phyloP scores from a whole-genome alignment of 2,888 invertebrate genomes.

The Dryomyza anilis region DNA sequence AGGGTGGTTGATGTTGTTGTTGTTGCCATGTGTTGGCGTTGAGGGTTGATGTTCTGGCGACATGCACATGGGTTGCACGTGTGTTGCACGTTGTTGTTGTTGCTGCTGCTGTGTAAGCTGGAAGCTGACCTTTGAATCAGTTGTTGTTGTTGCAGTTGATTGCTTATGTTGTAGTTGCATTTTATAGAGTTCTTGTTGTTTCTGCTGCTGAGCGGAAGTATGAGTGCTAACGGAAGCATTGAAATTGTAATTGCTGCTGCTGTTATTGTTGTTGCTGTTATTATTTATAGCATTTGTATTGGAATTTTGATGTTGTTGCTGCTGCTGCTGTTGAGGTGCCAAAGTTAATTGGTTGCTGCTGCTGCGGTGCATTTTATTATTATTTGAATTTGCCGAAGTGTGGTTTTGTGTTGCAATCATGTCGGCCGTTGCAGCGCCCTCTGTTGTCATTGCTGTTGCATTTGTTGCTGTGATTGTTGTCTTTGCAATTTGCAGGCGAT shows the following conservation, averaged over 20 bases:
- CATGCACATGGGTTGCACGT: slow-evolving; percentile 57
- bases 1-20: slow-evolving; percentile 31
- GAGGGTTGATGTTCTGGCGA: slow-evolving; percentile 53
- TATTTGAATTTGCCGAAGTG: slow-evolving; percentile 48
- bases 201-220: slow-evolving; percentile 32
- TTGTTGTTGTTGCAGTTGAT: slow-evolving; percentile 36
- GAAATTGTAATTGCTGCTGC: slow-evolving; percentile 50
- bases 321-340: slow-evolving; percentile 34
- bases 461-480: slow-evolving; percentile 55
- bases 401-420: slow-evolving; percentile 54
- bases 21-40: slow-evolving; percentile 19
- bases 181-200: slow-evolving; percentile 41
- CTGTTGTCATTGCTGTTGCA: slow-evolving; percentile 28
- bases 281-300: slow-evolving; percentile 53
- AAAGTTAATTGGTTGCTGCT: slow-evolving; percentile 32
- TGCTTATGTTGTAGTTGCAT: slow-evolving; percentile 31
- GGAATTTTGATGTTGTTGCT: slow-evolving; percentile 40
- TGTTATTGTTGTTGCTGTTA: slow-evolving; percentile 40
- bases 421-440: slow-evolving; percentile 29
- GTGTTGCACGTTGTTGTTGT: slow-evolving; percentile 45
- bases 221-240: slow-evolving; percentile 38
- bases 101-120: slow-evolving; percentile 37
- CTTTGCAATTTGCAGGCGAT: slow-evolving; percentile 55
- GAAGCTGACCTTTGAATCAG: slow-evolving; percentile 36
- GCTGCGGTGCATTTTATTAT: slow-evolving; percentile 50